A percentile compares a stretch with the other conserved stretches of the same genome.
These are phyloP conservation scores for Vireo altiloquus DNA, from an alignment of 2,113 vertebrate species.

Conservation along the genomic window DNA sequence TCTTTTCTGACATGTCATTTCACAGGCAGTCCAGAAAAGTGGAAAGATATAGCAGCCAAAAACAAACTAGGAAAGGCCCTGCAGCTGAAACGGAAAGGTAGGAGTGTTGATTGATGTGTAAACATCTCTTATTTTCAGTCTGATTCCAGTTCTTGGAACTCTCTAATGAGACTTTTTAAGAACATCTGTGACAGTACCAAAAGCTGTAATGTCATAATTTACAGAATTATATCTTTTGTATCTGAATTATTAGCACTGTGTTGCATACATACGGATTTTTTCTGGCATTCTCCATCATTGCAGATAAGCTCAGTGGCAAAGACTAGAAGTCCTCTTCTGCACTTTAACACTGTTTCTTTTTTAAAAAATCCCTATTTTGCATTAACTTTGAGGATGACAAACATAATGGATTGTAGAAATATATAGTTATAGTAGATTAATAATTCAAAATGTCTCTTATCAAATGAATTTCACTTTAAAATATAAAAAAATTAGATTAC, in stretches of 20 bases:
- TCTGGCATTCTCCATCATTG: neutral
- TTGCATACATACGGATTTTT: neutral
- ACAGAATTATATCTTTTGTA: neutral
- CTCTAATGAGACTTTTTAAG: neutral
- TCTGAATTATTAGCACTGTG: neutral
- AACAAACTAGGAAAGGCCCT: slow-evolving; percentile 84
- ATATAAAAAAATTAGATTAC: neutral
- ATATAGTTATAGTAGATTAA: neutral
- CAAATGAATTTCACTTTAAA: neutral
- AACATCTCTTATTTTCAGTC: neutral
- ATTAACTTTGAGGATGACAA: neutral
- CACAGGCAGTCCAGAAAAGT: slow-evolving; percentile 87
- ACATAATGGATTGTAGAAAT: neutral
- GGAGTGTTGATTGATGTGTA: slow-evolving; percentile 52
- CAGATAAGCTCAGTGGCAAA: neutral
- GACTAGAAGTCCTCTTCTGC: neutral
- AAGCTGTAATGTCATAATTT: neutral
- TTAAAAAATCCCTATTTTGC: neutral
- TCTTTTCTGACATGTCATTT: slow-evolving; percentile 75
- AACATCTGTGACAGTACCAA: neutral
- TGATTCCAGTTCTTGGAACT: neutral
- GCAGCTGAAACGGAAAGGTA: slow-evolving; percentile 88
- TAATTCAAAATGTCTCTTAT: neutral
- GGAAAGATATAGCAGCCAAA: slow-evolving; percentile 87
- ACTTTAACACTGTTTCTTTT: neutral